Percentiles rank a stretch among this genome's conserved stretches.
Evolutionary conservation across 2,113 vertebrate genomes (phyloP).

Genomic region (Hassar affinis): DNA sequence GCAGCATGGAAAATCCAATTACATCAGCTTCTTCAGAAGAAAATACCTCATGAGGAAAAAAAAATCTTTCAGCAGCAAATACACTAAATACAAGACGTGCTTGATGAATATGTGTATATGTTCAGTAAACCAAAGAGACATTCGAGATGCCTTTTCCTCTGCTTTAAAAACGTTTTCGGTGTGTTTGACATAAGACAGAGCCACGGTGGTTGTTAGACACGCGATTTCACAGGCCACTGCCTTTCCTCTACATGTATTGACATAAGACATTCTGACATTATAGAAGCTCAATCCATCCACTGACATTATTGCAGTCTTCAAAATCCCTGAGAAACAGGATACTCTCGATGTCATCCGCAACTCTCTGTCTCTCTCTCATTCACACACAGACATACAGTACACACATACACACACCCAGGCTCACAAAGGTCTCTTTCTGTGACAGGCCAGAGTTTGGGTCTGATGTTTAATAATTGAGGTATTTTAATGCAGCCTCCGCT

Average conservation of each 20-base stretch:
- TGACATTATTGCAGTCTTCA: constrained; percentile 36
- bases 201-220: constrained; percentile 44
- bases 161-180: background rate
- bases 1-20: background rate
- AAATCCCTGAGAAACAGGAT: constrained; percentile 46
- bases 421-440: constrained; percentile 56
- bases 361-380: background rate
- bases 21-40: constrained; percentile 2
- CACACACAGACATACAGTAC: constrained; percentile 31
- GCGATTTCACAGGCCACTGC: constrained; percentile 42
- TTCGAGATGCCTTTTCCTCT: background rate
- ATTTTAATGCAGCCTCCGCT: constrained; percentile 53
- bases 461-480: constrained; percentile 56
- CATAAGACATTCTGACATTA: constrained; percentile 48
- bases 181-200: constrained; percentile 44
- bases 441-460: constrained; percentile 38
- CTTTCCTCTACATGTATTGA: constrained; percentile 45
- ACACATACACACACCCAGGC: constrained; percentile 22
- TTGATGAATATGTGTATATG: constrained; percentile 7
- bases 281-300: constrained; percentile 37
- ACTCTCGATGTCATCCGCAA: constrained; percentile 26
- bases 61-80: constrained; percentile 11
- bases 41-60: constrained; percentile 6
- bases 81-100: background rate
- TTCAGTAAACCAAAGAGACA: constrained; percentile 11